Evolutionary conservation across 2,888 invertebrate genomes (phyloP).

Genomic region (Cepaea hortensis): DNA sequence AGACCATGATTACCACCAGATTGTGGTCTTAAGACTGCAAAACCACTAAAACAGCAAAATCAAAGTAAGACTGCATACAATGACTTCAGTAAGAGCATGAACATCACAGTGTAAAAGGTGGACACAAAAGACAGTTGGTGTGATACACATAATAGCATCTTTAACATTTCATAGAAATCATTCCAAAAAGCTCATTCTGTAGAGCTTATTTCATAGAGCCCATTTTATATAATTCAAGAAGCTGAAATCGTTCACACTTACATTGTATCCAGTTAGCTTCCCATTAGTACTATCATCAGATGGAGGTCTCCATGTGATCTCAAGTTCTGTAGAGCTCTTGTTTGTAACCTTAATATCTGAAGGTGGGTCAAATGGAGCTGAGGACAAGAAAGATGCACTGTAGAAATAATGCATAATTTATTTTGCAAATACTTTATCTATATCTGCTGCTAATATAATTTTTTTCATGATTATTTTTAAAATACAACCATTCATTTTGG

Average conservation of each 20-base stretch:
- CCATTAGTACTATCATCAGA: slow-evolving; percentile 72
- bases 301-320: slow-evolving; percentile 70
- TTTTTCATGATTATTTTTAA: no score
- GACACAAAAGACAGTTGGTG: no score
- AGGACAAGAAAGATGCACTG: slow-evolving; percentile 28
- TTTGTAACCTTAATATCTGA: slow-evolving; percentile 86
- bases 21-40: no score
- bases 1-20: no score
- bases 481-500: no score
- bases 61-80: no score
- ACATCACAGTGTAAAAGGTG: no score
- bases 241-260: slow-evolving; percentile 49
- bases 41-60: no score
- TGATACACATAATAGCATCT: neutral
- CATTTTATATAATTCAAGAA: neutral
- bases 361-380: slow-evolving; percentile 93
- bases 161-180: neutral
- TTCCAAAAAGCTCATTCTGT: neutral
- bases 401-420: neutral
- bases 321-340: slow-evolving; percentile 85
- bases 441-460: neutral
- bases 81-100: no score
- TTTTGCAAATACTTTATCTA: neutral
- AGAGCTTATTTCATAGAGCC: no score
- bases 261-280: slow-evolving; percentile 74